Base-by-base conservation (phyloP, 2,888 invertebrate genomes). In the Drosophila quinaria region DNA sequence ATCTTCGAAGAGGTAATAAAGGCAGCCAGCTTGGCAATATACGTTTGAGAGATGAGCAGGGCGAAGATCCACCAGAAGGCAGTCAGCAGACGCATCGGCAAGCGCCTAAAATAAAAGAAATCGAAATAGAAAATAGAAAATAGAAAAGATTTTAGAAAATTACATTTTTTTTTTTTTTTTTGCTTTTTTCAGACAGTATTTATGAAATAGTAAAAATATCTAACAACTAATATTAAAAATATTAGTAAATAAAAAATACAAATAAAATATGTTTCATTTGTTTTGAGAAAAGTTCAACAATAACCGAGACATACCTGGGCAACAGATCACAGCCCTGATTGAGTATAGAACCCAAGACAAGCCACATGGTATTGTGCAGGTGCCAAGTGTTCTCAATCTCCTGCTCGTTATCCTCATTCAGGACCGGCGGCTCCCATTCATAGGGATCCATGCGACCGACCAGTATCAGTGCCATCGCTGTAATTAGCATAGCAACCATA, bases 21-120 rank as follows among this genome's bases (percentile, higher is more conserved):
- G 22, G 98, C 97, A n/a, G 98, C 97, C 85, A 98, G 94, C 92
- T 98, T 98, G 37, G 98, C 98, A 3, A 98, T 98, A 92, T 98
- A 98, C 0, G 96, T 96, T 29, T 96, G 96, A 58, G 96, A 95
- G 93, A 97, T 95, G 83, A 96, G 95, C 52, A 97, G 92, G 0
- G 96, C 95, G 92, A 96, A 96, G 90, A 96, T 96, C 96, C 96
- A 96, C 96, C 95, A 96, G 93, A 95, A 95, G 10, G 95, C 95
- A 0, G 95, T 96, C 3, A 96, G 94, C 90, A 97, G 94, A 46
- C 97, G 93, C 42, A 97, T 96, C 1, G 97, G 96, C 49, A 95
- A 94, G 4, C 97, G 96, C 91, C 97, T 96, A 68, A 31, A 29
- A 15, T 1, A 6, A 15, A n/a, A 8, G 2, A 19, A n/a, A n/a